phyloP scores from a whole-genome alignment of 1,140 invertebrate species.

The Bilobella aurantiaca region DNA sequence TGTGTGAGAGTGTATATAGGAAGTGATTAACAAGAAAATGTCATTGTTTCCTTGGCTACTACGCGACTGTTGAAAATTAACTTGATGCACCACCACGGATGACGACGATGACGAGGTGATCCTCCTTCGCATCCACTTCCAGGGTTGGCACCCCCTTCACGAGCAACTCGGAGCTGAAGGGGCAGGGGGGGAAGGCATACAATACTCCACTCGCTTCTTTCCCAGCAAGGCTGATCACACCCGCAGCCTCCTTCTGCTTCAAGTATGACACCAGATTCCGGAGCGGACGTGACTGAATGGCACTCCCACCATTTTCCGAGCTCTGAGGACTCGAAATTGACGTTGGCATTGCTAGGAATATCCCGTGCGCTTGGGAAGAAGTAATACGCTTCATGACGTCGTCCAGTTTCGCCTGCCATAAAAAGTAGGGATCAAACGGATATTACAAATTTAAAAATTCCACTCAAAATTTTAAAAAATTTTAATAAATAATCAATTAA shows the following conservation, averaged over 20 bases:
- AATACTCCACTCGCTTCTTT: slow-evolving; percentile 65
- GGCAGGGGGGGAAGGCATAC: slow-evolving; percentile 89
- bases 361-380: slow-evolving; percentile 73
- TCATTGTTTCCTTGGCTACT: too few species aligned
- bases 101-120: too few species aligned
- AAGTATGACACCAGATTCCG: slow-evolving; percentile 92
- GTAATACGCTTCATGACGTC: slow-evolving; percentile 87
- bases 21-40: too few species aligned
- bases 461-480: neutral
- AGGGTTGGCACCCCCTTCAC: slow-evolving; percentile 78
- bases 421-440: neutral
- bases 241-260: slow-evolving; percentile 95
- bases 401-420: slow-evolving; percentile 68
- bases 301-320: slow-evolving; percentile 14
- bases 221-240: slow-evolving; percentile 78
- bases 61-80: too few species aligned
- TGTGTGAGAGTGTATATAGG: too few species aligned
- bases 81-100: too few species aligned
- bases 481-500: too few species aligned
- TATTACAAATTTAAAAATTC: neutral
- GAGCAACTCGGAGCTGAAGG: slow-evolving; percentile 79
- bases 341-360: slow-evolving; percentile 75
- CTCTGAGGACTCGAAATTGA: slow-evolving; percentile 42
- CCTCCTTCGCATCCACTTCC: slow-evolving; percentile 54
- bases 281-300: slow-evolving; percentile 75